Conservation (phyloP, 92 coral and sea anemone species). For the Porites rus region DNA sequence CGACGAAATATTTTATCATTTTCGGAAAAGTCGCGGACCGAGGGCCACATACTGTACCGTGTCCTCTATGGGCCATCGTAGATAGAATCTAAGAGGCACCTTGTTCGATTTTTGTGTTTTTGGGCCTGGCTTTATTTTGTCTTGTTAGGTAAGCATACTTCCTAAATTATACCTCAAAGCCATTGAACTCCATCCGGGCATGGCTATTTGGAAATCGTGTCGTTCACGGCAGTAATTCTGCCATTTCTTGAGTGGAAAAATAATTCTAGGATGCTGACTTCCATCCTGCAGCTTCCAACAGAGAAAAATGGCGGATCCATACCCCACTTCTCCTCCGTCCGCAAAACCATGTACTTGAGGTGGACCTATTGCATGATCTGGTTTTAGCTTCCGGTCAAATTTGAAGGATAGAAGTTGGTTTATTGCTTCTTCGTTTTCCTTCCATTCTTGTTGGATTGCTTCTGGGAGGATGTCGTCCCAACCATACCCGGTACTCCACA, state of each 20-base stretch:
- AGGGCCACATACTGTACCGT: too few species aligned
- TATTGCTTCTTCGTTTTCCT: conserved; percentile 20
- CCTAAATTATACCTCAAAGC: conserved; percentile 41
- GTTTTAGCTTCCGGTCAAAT: conserved; percentile 34
- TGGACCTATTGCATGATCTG: neutral
- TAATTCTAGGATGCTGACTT: neutral
- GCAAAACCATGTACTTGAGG: conserved; percentile 2
- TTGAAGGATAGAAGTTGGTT: conserved; percentile 31
- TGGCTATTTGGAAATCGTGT: neutral
- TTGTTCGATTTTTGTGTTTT: conserved; percentile 23
- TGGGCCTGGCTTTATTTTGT: conserved; percentile 62
- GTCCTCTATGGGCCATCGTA: too few species aligned
- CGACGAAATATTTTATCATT: too few species aligned
- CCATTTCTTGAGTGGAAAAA: neutral
- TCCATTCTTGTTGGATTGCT: conserved; percentile 27
- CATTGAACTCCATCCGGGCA: neutral
- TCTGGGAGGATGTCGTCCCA: conserved; percentile 53
- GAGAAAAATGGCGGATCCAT: neutral
- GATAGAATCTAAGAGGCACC: conserved; percentile 8
- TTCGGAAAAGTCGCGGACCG: too few species aligned
- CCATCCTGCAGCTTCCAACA: neutral
- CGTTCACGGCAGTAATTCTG: neutral
- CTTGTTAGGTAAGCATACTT: conserved; percentile 73
- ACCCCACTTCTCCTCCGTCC: conserved; percentile 1
- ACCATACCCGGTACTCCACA: conserved; percentile 33